Base-by-base conservation (phyloP, 1,140 invertebrate species). In the Calliphora vicina region DNA sequence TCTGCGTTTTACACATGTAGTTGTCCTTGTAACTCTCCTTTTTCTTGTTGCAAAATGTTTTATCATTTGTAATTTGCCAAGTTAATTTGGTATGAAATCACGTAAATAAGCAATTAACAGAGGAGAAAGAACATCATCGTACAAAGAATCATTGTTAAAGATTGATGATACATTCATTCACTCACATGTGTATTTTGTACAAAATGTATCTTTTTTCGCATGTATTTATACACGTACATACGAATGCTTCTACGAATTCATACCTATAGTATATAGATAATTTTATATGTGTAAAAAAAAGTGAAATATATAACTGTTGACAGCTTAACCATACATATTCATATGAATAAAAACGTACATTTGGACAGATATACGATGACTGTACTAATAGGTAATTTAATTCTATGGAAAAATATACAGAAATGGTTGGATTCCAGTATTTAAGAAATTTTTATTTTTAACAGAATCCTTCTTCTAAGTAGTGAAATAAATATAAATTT, bases 61-160 rank as follows among this genome's bases (percentile, higher is more conserved):
- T 78, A 78, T 78, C 35, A 43, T 78, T 43, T 78, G 74, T 78
- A 78, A 78, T 78, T 78, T 78, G 35, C 74, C 74, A 43, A 78
- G 74, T 78, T 78, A 78, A 78, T 78, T 43, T 78, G 17, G 74
- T 78, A 78, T 78, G 74, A 78, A 78, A 78, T 78, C 74, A 78
- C 74, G 74, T 78, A 78, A 78, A 43, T 78, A 78, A 78, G 74
- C 74, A 78, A 78, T 78, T 78, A 78, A 45, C 35, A 78, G 35
- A 17, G 26, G 35, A 29, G 26, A 29, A n/a, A 74, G 26, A 35
- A 29, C 20, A 23, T 29, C 1, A 5, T 3, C 13, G 17, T 29
- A 74, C 12, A 35, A n/a, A 13, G 72, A 35, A 26, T n/a, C 72
- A 74, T 74, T 74, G 27, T 74, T 74, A 74, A 74, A 74, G 72